Evolutionary conservation across 64 coral and sea anemone genomes (phyloP), one percentile per base, ranked within the genome.

Genomic region (Exaiptasia diaphana): DNA sequence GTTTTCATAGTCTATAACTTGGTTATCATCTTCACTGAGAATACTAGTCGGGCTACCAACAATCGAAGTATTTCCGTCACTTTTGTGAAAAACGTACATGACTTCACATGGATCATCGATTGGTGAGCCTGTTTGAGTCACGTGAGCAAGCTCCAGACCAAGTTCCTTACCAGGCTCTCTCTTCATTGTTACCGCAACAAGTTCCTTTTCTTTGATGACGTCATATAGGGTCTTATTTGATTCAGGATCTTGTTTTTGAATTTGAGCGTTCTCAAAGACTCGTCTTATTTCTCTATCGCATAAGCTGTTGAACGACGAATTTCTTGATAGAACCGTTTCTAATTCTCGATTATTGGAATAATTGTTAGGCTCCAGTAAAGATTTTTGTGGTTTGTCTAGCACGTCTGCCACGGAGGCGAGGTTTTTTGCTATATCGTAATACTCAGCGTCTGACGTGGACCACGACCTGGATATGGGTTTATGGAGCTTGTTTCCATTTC

Each of bases 101-200:
- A 95, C 91, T 22, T 89, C 49, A 9, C 33, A 52, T 30, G 75
- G 45, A 14, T 94, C 74, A 26, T 77, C 54, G 13, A 50, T 52
- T 31, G 77, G 56, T 25, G 71, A 77, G 0, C 79, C 86, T 12
- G 86, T 80, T 83, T 80, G 62, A 5, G 65, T 89, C 20, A 95
- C 86, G 40, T 88, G 80, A 39, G 81, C 91, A 9, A 95, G 65
- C 57, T 95, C 80, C 67, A 95, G 56, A 23, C 91, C 91, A 20
- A 88, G 41, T 24, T 68, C 80, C 18, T 85, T 60, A 9, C 80
- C 91, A 12, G 78, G 79, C 0, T 54, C 50, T 20, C 79, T 58
- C 4, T 46, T 50, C 0, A 95, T 56, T 37, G 53, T 71, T 24
- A 80, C 74, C 3, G 86, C 24, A 1, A 95, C 29, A 26, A 95